Evolutionary conservation across 1,140 invertebrate species (phyloP), one percentile per base, ranked within the genome.

Genomic region (Leptonema lineaticorne): DNA sequence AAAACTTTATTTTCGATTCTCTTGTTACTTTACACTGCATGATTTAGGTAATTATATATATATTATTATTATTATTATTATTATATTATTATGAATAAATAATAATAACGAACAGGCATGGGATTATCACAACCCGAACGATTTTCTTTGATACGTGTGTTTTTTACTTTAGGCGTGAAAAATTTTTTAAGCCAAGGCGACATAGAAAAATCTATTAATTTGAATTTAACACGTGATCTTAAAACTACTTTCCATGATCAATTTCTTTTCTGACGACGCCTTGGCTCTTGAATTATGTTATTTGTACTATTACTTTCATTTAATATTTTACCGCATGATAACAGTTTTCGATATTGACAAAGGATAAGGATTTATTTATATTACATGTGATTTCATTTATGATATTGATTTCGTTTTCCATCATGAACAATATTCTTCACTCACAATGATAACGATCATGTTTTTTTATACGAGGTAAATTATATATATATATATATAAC

Each of bases 121-220:
- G 62, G 62, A 64, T 50, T 30, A n/a, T 33, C 57, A 59, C 57
- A 59, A 59, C 57, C 28, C 26, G n/a, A 28, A 33, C 24, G n/a
- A 26, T 53, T 33, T 33, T 59, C 16, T 59, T 59, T 59, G n/a
- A 28, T 59, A 14, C n/a, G 26, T 59, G 57, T 59, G 24, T 24
- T 22, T 53, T 26, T 53, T 7, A n/a, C 37, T 14, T 26, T 18
- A 22, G n/a, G n/a, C 24, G 50, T 22, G 2, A 53, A 22, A 24
- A 22, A 9, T 53, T 53, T 53, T 53, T 53, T 26, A n/a, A n/a
- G n/a, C n/a, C n/a, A n/a, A n/a, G n/a, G n/a, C n/a, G n/a, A n/a
- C n/a, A n/a, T n/a, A n/a, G n/a, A n/a, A n/a, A n/a, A n/a, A n/a
- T n/a, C n/a, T n/a, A n/a, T n/a, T n/a, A n/a, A n/a, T n/a, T n/a